These are phyloP conservation scores for Papilio polyxenes DNA, from an alignment of 1,140 invertebrate species.

Conservation along the genomic window DNA sequence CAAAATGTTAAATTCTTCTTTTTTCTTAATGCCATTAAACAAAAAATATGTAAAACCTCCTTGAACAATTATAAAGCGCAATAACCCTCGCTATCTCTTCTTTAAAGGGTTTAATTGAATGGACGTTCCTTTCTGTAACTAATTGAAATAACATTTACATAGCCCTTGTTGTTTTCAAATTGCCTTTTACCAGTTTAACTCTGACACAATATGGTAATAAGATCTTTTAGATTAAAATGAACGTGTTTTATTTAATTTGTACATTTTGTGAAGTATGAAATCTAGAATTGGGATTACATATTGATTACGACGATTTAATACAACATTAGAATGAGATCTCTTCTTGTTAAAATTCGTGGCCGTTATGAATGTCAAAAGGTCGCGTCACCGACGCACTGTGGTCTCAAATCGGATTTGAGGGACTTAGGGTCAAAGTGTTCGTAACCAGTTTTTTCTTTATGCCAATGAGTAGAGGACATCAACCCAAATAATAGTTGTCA, in stretches of 20 bases:
- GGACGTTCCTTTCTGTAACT: background rate
- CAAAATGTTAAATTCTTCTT: background rate
- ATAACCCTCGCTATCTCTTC: background rate
- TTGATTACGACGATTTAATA: too few species aligned
- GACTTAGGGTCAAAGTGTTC: too few species aligned
- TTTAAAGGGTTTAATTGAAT: background rate
- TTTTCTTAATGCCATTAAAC: too few species aligned
- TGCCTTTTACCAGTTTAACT: conserved; percentile 15
- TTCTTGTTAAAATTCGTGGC: too few species aligned
- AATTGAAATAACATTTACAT: background rate
- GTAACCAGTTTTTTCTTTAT: too few species aligned
- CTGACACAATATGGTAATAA: background rate
- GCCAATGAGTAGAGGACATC: too few species aligned
- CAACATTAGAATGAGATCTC: too few species aligned
- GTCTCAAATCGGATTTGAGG: too few species aligned
- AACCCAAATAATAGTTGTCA: too few species aligned
- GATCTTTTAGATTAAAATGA: background rate
- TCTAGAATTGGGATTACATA: background rate
- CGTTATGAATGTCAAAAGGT: too few species aligned
- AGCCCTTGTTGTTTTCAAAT: conserved; percentile 6
- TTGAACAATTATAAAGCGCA: background rate
- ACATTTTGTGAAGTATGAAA: background rate
- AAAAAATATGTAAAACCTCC: background rate
- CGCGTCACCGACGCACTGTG: too few species aligned
- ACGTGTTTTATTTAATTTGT: background rate